Evolutionary conservation across 1,140 invertebrate species (phyloP), one percentile per base, ranked within the genome.

Genomic region (Acromyrmex charruanus): DNA sequence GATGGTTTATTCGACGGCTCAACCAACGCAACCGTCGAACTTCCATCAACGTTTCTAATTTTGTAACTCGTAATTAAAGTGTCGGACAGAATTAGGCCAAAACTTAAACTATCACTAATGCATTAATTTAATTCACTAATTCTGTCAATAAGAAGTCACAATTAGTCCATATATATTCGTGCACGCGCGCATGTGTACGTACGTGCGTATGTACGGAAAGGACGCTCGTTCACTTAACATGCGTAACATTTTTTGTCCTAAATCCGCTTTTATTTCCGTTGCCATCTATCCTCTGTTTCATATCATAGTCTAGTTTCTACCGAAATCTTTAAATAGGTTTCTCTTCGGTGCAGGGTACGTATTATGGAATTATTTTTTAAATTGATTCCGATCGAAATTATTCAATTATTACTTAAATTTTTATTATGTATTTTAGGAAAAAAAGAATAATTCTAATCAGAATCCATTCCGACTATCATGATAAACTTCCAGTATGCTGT

Each of bases 1-100:
- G n/a, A 95, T 95, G 95, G 95, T 95, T 53, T 95, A 95, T 85
- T 95, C 94, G 39, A 95, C 94, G 39, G 91, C 93, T 12, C 95
- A 95, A 74, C 94, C 94, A 35, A 95, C 94, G 18, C 94, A 95
- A 63, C 94, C 94, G 28, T 94, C 94, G 51, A 95, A 95, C 87
- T 95, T 95, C 72, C 95, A 95, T 93, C 94, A 95, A 84, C 95
- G 95, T 77, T 95, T 95, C 88, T 95, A 92, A 92, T 88, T 66
- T 49, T 77, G 31, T 28, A 6, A 82, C 21, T 35, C 53, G 6
- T 66, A 63, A 75, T 84, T 18, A 51, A 28, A 72, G 51, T 16
- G 12, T 65, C n/a, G 7, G 71, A 63, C n/a, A 39, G 18, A 66
- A n/a, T 59, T 59, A 55, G 25, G 61, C n/a, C 39, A 58, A 51